These are phyloP conservation scores for Psophia crepitans DNA, from an alignment of 2,113 vertebrate genomes.

Conservation along the genomic window DNA sequence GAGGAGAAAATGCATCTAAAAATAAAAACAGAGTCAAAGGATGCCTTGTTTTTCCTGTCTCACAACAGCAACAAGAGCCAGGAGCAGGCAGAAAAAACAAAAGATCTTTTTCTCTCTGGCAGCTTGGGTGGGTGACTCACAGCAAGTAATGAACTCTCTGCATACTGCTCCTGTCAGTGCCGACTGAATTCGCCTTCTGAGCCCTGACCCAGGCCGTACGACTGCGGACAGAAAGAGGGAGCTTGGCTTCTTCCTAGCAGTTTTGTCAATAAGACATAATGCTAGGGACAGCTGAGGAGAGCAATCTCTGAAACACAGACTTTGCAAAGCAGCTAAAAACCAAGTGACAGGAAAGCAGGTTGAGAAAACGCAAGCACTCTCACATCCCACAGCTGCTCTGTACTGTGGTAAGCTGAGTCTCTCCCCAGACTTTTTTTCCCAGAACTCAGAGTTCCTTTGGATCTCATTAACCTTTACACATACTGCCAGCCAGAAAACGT, in stretches of 20 bases:
- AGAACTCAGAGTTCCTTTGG: neutral
- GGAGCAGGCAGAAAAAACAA: constrained; percentile 25
- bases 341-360: neutral
- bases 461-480: neutral
- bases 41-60: constrained; percentile 30
- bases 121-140: constrained; percentile 18
- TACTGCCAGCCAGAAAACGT: neutral
- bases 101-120: constrained; percentile 6
- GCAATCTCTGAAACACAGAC: neutral
- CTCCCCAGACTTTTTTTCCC: neutral
- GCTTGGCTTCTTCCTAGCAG: neutral
- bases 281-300: neutral
- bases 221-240: neutral
- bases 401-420: neutral
- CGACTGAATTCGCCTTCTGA: neutral
- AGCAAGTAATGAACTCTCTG: constrained; percentile 10
- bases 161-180: neutral
- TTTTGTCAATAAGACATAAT: neutral
- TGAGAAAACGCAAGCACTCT: neutral
- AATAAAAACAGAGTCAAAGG: constrained; percentile 36
- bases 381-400: neutral
- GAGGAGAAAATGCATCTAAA: constrained; percentile 10
- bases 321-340: neutral
- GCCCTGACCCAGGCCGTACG: neutral
- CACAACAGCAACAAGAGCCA: constrained; percentile 17